These are phyloP conservation scores for Actinemys pallida DNA, from an alignment of 2,113 vertebrate species.

Conservation along the genomic window DNA sequence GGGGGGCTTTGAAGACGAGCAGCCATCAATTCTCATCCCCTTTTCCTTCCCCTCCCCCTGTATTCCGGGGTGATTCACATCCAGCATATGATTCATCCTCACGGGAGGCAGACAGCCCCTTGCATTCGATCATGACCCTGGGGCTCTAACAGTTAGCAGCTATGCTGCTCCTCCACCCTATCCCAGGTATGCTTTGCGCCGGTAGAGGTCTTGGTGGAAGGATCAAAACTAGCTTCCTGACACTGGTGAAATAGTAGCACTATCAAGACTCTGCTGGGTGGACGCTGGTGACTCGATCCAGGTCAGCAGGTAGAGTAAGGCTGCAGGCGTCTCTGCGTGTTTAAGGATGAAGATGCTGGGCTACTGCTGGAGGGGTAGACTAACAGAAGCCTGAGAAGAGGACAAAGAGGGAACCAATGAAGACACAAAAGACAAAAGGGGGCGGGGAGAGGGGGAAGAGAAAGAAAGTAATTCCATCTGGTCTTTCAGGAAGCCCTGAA, in stretches of 20 bases:
- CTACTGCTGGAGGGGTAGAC: background rate
- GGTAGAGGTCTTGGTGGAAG: background rate
- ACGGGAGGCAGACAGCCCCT: background rate
- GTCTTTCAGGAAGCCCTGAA: slow-evolving; percentile 25
- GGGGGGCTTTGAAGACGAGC: background rate
- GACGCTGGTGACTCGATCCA: background rate
- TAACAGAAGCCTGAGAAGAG: background rate
- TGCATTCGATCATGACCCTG: background rate
- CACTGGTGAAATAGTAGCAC: background rate
- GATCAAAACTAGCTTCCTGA: background rate
- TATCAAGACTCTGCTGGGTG: background rate
- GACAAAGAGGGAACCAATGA: background rate
- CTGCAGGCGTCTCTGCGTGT: rapidly evolving
- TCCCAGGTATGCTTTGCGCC: background rate
- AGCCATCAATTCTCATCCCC: background rate
- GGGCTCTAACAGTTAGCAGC: background rate
- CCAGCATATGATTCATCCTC: background rate
- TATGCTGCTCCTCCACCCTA: background rate
- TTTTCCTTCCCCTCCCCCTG: background rate
- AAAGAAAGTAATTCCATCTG: slow-evolving; percentile 36
- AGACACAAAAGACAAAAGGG: background rate
- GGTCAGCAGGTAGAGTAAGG: background rate
- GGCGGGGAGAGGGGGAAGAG: background rate
- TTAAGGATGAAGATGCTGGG: background rate
- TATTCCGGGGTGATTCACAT: background rate